Conservation (phyloP, 2,888 invertebrate genomes). For the Leuctra nigra region DNA sequence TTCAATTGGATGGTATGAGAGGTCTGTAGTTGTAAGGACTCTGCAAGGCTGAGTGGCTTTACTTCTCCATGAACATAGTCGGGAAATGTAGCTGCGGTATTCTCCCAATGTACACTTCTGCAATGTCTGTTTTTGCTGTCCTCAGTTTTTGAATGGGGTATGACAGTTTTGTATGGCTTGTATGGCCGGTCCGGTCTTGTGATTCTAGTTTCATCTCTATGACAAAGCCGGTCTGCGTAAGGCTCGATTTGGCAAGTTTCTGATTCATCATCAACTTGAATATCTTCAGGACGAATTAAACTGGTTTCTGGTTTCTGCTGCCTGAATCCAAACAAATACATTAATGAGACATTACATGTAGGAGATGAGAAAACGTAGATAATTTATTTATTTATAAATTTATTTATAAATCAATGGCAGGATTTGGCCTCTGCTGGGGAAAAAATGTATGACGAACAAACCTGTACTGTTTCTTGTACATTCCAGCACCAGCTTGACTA, state of each 20-base stretch:
- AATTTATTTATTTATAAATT: too few species aligned
- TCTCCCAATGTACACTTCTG: conserved; percentile 46
- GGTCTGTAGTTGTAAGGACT: conserved; percentile 51
- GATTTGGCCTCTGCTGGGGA: too few species aligned
- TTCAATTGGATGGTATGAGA: conserved; percentile 41
- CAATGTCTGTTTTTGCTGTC: not conserved
- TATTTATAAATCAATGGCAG: too few species aligned
- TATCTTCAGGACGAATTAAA: conserved; percentile 45
- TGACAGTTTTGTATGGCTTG: conserved; percentile 51
- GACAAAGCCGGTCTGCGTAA: conserved; percentile 49
- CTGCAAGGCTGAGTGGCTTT: conserved; percentile 47
- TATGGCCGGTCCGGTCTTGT: conserved; percentile 40
- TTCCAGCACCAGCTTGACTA: conserved; percentile 38
- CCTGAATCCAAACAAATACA: too few species aligned
- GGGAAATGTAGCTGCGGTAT: conserved; percentile 57
- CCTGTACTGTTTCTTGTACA: conserved; percentile 13
- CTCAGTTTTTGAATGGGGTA: not conserved
- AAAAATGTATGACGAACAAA: too few species aligned
- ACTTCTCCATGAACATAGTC: conserved; percentile 48
- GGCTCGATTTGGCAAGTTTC: conserved; percentile 34
- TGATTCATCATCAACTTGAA: conserved; percentile 39
- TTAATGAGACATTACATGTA: not conserved
- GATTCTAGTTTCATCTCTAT: conserved; percentile 41
- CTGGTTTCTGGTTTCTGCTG: conserved; percentile 40
- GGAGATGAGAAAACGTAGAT: not conserved